Percentiles rank a stretch among this genome's conserved stretches.
phyloP scores from a whole-genome alignment of 2,888 invertebrate species.

The Xylota segnis region DNA sequence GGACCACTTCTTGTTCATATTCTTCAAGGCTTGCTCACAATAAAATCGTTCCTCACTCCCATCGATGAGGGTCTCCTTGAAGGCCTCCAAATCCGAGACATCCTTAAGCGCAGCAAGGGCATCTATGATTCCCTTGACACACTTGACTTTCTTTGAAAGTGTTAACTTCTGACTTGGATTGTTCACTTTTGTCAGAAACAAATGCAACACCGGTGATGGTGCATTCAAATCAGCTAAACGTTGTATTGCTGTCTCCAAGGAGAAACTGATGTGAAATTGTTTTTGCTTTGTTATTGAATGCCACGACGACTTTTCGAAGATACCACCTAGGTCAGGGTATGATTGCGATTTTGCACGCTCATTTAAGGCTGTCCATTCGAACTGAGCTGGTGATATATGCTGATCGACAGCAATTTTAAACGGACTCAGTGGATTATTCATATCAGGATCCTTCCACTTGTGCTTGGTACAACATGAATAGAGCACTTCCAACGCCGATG shows the following conservation, averaged over 20 bases:
- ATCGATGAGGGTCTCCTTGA: constrained; percentile 80
- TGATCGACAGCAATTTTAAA: constrained; percentile 81
- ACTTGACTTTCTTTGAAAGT: constrained; percentile 82
- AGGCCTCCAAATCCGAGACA: constrained; percentile 80
- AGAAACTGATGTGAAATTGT: constrained; percentile 83
- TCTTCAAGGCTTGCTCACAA: constrained; percentile 89
- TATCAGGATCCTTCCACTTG: constrained; percentile 82
- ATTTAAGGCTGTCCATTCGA: constrained; percentile 89
- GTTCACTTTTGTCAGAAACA: constrained; percentile 82
- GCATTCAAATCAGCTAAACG: constrained; percentile 82
- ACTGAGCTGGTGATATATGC: constrained; percentile 87
- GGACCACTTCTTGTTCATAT: constrained; percentile 82
- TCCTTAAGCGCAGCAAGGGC: constrained; percentile 82
- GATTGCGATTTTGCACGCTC: constrained; percentile 84
- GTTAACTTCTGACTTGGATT: constrained; percentile 81
- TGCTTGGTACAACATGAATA: constrained; percentile 82
- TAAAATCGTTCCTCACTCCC: constrained; percentile 89
- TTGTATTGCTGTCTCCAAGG: constrained; percentile 81
- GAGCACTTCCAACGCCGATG: constrained; percentile 82
- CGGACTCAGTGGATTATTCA: constrained; percentile 80
- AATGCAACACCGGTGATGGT: constrained; percentile 81
- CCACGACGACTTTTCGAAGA: constrained; percentile 83
- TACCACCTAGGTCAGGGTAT: constrained; percentile 82
- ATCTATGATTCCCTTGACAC: constrained; percentile 82
- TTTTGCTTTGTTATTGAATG: constrained; percentile 82